Percentiles rank a stretch among this genome's conserved stretches.
Conservation (phyloP, 1,140 invertebrate genomes). For the Hycleus phaleratus region DNA sequence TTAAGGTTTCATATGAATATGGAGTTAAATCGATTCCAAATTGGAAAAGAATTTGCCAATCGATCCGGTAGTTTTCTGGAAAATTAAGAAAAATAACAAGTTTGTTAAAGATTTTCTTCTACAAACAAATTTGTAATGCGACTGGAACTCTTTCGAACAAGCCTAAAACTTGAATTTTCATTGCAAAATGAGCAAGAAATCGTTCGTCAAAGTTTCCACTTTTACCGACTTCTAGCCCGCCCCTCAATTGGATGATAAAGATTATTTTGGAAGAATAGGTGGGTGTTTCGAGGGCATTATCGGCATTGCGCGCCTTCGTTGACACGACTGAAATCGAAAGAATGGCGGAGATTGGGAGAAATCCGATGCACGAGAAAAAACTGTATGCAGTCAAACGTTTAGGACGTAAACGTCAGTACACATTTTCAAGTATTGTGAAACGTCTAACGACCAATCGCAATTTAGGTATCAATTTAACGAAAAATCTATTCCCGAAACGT, state of each 20-base stretch:
- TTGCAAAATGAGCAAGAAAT: too few relatives aligned
- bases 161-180: too few relatives aligned
- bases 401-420: slow-evolving; percentile 24
- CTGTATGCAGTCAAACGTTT: slow-evolving; percentile 29
- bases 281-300: slow-evolving; percentile 55
- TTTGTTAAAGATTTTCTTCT: too few relatives aligned
- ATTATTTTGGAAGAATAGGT: slow-evolving; percentile 36
- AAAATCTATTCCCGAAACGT: slow-evolving; percentile 24
- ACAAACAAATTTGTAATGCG: too few relatives aligned
- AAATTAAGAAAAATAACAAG: too few relatives aligned
- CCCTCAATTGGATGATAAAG: neutral
- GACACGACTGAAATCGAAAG: slow-evolving; percentile 40
- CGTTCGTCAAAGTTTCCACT: too few relatives aligned
- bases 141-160: too few relatives aligned
- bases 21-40: too few relatives aligned
- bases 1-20: too few relatives aligned
- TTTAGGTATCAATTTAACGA: slow-evolving; percentile 31
- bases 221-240: too few relatives aligned
- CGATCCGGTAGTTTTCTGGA: too few relatives aligned
- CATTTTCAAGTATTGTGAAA: slow-evolving; percentile 31
- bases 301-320: slow-evolving; percentile 46
- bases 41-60: too few relatives aligned
- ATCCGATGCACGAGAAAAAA: slow-evolving; percentile 47
- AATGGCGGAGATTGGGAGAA: slow-evolving; percentile 47
- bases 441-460: slow-evolving; percentile 34